A percentile compares a stretch with the other conserved stretches of the same genome.
Evolutionary conservation across 2,888 invertebrate species (phyloP).

Genomic region (Parnassius apollo): DNA sequence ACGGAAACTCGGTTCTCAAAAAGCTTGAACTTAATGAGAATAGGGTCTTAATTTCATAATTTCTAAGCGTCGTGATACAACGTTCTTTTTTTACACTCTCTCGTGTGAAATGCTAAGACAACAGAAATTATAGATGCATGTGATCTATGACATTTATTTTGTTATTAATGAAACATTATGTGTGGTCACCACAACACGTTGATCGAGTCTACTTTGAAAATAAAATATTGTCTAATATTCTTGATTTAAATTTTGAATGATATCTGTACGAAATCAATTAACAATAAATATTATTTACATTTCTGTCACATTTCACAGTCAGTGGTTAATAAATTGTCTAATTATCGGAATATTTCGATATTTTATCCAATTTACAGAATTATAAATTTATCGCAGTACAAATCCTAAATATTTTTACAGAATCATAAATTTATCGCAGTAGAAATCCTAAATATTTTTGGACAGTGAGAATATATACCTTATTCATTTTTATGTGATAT

Average conservation of each 20-base stretch:
- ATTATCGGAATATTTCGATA: no score
- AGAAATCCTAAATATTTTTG: no score
- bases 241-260: slow-evolving; percentile 17
- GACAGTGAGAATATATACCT: no score
- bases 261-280: slow-evolving; percentile 16
- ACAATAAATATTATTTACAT: slow-evolving; percentile 24
- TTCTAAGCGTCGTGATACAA: neutral
- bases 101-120: slow-evolving; percentile 27
- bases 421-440: no score
- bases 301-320: neutral
- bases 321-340: neutral
- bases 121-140: slow-evolving; percentile 14
- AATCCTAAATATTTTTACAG: no score
- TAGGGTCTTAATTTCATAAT: slow-evolving; percentile 14
- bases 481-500: no score
- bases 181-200: slow-evolving; percentile 19
- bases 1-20: neutral
- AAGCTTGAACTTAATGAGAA: neutral
- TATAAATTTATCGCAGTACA: no score
- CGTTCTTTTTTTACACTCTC: neutral
- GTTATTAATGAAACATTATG: slow-evolving; percentile 10
- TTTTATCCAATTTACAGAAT: no score
- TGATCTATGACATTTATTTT: slow-evolving; percentile 22
- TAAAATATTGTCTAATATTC: slow-evolving; percentile 4
- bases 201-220: slow-evolving; percentile 5